phyloP scores from a whole-genome alignment of 2,797 vertebrate genomes.

The Mormyrops attenuatus region DNA sequence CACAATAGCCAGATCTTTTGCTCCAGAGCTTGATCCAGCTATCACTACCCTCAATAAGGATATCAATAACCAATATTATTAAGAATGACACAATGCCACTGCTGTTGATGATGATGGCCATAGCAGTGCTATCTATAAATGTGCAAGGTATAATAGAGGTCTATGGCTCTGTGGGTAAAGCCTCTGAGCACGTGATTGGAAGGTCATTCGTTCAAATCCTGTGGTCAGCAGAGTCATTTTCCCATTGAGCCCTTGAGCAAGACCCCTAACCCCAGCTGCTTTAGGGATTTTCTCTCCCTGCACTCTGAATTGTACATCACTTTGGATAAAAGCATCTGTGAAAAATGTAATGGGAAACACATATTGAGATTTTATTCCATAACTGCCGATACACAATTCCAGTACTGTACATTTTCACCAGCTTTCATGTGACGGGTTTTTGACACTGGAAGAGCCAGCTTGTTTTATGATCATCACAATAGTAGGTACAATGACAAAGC shows the following conservation, averaged over 20 bases:
- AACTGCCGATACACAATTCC: not conserved
- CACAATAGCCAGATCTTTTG: constrained; percentile 58
- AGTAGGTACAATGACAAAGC: not conserved
- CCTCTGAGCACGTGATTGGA: not conserved
- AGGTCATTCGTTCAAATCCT: not conserved
- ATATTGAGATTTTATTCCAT: not conserved
- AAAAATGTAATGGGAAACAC: not conserved
- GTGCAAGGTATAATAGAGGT: not conserved
- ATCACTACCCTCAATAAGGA: constrained; percentile 31
- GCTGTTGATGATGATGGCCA: not conserved
- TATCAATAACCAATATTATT: not conserved
- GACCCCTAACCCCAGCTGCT: not conserved
- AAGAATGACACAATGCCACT: not conserved
- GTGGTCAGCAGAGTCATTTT: not conserved
- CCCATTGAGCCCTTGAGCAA: not conserved
- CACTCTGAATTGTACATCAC: not conserved
- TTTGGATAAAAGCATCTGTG: not conserved
- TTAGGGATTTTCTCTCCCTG: not conserved
- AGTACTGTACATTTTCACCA: not conserved
- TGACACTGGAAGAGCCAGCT: not conserved
- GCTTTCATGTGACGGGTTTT: not conserved
- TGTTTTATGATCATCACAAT: not conserved
- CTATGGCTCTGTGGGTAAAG: not conserved
- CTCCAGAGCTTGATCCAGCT: constrained; percentile 43
- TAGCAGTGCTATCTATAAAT: not conserved